Evolutionary conservation across 2,797 vertebrate species (phyloP), one percentile per base, ranked within the genome.

Genomic region (Melanotaenia parkinsoni): DNA sequence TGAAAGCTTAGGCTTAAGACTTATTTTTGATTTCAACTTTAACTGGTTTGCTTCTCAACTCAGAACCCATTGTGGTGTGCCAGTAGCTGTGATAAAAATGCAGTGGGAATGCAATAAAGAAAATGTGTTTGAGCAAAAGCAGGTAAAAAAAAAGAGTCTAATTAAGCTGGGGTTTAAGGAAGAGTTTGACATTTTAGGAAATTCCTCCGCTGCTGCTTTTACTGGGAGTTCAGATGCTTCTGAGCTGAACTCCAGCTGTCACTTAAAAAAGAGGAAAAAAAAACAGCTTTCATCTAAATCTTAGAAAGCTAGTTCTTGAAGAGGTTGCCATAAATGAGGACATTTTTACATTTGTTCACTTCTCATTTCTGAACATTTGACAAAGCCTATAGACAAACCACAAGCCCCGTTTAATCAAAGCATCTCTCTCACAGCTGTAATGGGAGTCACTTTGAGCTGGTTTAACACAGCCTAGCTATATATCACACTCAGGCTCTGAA

Each of bases 401-500:
- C 1, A 63, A 22, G 38, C 28, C 9, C 56, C 22, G 45, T 69
- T 67, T 57, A 68, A 70, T 85, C 72, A 76, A 50, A 75, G 28
- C 54, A 65, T 14, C 22, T 37, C 20, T 63, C 67, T 69, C 51
- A 1, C 35, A 33, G 79, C 57, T 72, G 79, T 81, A 76, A 63
- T 43, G 6, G 79, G 83, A 91, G 88, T 53, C 70, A 71, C 79
- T 78, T 82, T 81, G 82, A 57, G 61, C 79, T 68, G 80, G 68
- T 90, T 89, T 82, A 57, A 84, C 88, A 73, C 65, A 7, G 50
- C 18, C 66, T 6, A 37, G 58, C 50, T 74, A 82, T 78, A 92
- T 89, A 73, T 92, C 83, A 77, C 90, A 80, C 75, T 37, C 16
- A 16, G 24, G 54, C 6, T 78, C 77, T 28, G 70, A 88, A 93